A percentile compares a stretch with the other conserved stretches of the same genome.
phyloP scores from a whole-genome alignment of 2,888 invertebrate genomes.

The Acronicta aceris region DNA sequence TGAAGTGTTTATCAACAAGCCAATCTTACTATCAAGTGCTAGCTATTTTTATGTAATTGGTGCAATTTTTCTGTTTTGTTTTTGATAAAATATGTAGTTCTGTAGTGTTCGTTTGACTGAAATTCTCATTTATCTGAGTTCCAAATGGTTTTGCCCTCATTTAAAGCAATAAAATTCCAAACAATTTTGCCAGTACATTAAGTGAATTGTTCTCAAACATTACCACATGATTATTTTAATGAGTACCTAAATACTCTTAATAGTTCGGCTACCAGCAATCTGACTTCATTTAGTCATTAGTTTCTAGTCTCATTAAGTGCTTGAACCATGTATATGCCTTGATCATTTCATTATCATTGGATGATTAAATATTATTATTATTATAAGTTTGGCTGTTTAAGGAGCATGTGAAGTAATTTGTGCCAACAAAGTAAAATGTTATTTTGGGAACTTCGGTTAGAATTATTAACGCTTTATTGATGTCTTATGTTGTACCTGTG shows the following conservation, averaged over 20 bases:
- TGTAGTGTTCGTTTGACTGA: conserved; percentile 43
- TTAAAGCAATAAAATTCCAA: neutral
- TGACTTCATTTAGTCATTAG: conserved; percentile 56
- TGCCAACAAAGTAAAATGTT: conserved; percentile 41
- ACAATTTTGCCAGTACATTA: conserved; percentile 15
- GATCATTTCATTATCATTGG: conserved; percentile 32
- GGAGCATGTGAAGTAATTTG: conserved; percentile 26
- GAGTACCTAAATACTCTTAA: conserved; percentile 8
- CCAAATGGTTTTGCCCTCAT: neutral
- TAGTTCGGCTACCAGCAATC: conserved; percentile 28
- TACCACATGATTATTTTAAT: conserved; percentile 25
- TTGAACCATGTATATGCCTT: conserved; percentile 44
- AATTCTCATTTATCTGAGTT: conserved; percentile 27
- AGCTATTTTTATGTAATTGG: conserved; percentile 22
- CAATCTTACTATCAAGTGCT: conserved; percentile 32
- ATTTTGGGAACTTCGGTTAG: conserved; percentile 45
- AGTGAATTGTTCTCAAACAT: conserved; percentile 9
- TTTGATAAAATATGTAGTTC: conserved; percentile 40
- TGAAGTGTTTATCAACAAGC: conserved; percentile 26
- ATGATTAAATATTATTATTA: conserved; percentile 21
- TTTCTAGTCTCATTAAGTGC: conserved; percentile 56
- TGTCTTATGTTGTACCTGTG: conserved; percentile 41
- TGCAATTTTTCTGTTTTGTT: conserved; percentile 43
- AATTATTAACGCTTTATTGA: conserved; percentile 41
- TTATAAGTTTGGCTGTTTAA: conserved; percentile 30